Base-by-base conservation (phyloP, 2,113 vertebrate species). In the Capreolus pygargus region DNA sequence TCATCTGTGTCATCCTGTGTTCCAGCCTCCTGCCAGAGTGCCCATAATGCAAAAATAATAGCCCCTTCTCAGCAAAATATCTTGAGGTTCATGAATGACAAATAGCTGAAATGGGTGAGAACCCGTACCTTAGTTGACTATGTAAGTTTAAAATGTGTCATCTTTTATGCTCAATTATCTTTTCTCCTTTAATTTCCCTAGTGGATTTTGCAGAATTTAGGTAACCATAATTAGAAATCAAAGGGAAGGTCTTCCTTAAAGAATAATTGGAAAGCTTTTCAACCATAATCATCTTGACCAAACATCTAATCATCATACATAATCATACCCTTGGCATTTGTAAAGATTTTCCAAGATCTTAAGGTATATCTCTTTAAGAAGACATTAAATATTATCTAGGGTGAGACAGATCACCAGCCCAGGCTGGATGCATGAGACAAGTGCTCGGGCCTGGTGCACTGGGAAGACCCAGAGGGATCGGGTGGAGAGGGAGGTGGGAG, bases 241-340 rank as follows among this genome's bases (percentile, higher is more conserved):
- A 96, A 97, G 93, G 61, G 67, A 96, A 93, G 83, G 8, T 52
- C 74, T 5, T 97, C 81, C 86, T 50, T 30, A 95, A 45, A 95
- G 82, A 84, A 96, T 89, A 91, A 96, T 4, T 95, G 90, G 84
- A 45, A 97, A 97, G 70, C 97, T 84, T 97, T 95, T 96, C 52
- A 94, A 79, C 28, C 84, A 94, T 92, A 94, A 97, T 97, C 87
- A 97, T 97, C 90, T 96, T 93, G 60, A 96, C 96, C 96, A 97
- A 97, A 92, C 92, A 91, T 90, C 33, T 96, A 91, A 95, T 96
- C 81, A 91, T 60, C 64, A 93, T n/a, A 61, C 45, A 19, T 27
- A 97, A 93, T 97, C 13, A 89, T 82, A 39, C 43, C 86, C 90
- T 70, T 74, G 52, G 55, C 23, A 93, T 96, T 95, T 97, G 12